Conservation (phyloP, 2,113 vertebrate species). For the Crocuta crocuta region DNA sequence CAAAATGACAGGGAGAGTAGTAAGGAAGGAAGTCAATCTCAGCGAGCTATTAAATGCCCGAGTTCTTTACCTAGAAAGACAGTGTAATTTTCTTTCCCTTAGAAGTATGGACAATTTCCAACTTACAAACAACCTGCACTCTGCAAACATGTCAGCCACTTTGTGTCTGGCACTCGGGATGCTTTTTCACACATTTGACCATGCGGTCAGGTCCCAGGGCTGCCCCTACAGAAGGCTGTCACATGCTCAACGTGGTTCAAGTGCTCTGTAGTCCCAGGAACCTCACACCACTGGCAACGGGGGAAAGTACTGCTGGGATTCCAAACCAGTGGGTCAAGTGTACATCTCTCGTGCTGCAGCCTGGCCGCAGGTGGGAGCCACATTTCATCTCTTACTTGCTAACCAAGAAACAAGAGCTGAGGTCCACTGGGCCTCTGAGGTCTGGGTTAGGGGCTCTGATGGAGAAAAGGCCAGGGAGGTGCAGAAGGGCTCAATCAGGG, state of each 20-base stretch:
- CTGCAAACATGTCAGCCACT: neutral
- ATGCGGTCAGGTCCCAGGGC: accelerated
- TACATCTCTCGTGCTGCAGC: accelerated
- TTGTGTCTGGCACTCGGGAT: neutral
- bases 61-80: constrained; percentile 41
- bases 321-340: accelerated
- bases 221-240: neutral
- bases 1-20: neutral
- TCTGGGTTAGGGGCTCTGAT: neutral
- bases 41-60: neutral
- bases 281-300: neutral
- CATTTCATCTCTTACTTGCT: neutral
- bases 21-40: neutral
- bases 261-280: neutral
- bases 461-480: neutral
- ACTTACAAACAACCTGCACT: neutral
- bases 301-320: neutral
- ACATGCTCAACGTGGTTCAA: neutral
- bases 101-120: neutral
- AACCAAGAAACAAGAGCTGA: neutral
- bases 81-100: neutral
- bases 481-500: neutral
- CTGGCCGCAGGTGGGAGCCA: neutral
- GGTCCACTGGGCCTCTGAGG: neutral
- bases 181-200: neutral